Conservation (phyloP, 2,888 invertebrate genomes). For the Gymnoscelis rufifasciata region DNA sequence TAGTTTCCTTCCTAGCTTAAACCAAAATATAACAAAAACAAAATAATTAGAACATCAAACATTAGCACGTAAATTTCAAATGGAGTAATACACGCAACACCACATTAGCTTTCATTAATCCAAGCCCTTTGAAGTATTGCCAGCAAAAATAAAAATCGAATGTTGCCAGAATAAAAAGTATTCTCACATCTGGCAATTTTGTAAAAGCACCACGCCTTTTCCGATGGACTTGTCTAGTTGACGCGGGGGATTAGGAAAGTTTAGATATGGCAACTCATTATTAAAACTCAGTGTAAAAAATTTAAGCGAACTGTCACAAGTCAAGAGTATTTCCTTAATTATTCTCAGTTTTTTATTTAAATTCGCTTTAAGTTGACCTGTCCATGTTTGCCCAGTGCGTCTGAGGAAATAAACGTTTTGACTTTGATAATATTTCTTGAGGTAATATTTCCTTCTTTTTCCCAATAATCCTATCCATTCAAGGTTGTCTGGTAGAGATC, state of each 20-base stretch:
- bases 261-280: slow-evolving; percentile 39
- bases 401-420: no score
- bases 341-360: no score
- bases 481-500: no score
- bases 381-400: no score
- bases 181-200: slow-evolving; percentile 60
- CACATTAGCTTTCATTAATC: slow-evolving; percentile 34
- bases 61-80: neutral
- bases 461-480: no score
- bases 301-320: no score
- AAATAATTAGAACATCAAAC: neutral
- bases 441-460: no score
- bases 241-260: slow-evolving; percentile 11
- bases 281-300: no score
- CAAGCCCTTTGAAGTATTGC: slow-evolving; percentile 43
- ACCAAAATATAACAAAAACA: neutral
- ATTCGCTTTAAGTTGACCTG: no score
- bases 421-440: no score
- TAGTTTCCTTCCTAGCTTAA: no score
- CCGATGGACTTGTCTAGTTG: slow-evolving; percentile 63
- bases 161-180: slow-evolving; percentile 27
- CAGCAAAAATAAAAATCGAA: slow-evolving; percentile 30
- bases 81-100: neutral
- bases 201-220: slow-evolving; percentile 70
- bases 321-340: no score